Percentiles rank a stretch among this genome's conserved stretches.
phyloP scores from a whole-genome alignment of 2,888 invertebrate genomes.

The Rhingia campestris region DNA sequence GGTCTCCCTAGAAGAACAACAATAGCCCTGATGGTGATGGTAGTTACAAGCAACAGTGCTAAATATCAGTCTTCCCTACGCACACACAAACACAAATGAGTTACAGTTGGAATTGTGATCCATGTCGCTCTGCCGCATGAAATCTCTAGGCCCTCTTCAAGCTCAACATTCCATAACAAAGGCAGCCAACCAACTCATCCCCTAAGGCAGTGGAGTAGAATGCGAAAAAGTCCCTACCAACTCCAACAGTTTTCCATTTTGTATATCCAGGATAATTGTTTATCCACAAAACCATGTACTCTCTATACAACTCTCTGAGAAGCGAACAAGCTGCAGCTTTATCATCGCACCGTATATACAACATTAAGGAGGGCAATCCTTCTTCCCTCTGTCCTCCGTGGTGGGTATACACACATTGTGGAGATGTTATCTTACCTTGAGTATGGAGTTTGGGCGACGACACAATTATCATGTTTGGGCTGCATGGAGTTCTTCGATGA shows the following conservation, averaged over 20 bases:
- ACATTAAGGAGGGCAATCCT: neutral
- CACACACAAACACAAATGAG: neutral
- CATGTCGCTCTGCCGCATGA: neutral
- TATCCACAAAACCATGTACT: conserved; percentile 37
- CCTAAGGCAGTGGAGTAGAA: conserved; percentile 11
- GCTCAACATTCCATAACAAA: conserved; percentile 56
- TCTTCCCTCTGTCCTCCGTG: neutral
- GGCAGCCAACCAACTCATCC: conserved; percentile 20
- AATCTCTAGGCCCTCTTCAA: conserved; percentile 36
- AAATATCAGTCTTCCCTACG: conserved; percentile 59
- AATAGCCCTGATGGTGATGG: conserved; percentile 16
- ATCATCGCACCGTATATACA: conserved; percentile 31
- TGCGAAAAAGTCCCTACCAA: conserved; percentile 1
- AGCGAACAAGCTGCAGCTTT: conserved; percentile 45
- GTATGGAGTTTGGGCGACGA: conserved; percentile 52
- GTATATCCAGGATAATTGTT: conserved; percentile 73
- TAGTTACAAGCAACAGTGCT: conserved; percentile 65
- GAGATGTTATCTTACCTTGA: conserved; percentile 38
- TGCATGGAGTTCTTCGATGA: conserved; percentile 30
- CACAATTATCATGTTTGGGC: conserved; percentile 60
- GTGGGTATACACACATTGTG: conserved; percentile 10
- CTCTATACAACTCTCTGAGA: conserved; percentile 49
- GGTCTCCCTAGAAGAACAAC: neutral
- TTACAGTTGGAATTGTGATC: conserved; percentile 12
- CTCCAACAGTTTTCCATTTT: conserved; percentile 33